phyloP scores from a whole-genome alignment of 2,797 vertebrate genomes.

The Fistularia tabacaria region DNA sequence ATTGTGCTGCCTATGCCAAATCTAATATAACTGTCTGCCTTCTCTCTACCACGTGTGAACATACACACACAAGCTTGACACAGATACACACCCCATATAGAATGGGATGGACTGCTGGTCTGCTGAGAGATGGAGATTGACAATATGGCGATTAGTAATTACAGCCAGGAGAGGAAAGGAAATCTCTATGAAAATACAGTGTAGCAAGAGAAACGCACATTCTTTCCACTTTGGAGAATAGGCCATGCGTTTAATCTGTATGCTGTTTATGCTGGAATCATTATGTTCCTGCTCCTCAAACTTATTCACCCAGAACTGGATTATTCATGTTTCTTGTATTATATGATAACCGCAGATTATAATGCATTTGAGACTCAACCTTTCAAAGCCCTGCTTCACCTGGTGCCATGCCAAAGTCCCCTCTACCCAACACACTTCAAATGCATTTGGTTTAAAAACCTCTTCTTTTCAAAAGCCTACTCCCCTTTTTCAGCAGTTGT shows the following conservation, averaged over 20 bases:
- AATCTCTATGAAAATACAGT: constrained; percentile 67
- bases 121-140: constrained; percentile 56
- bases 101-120: constrained; percentile 22
- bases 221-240: constrained; percentile 41
- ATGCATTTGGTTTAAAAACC: constrained; percentile 50
- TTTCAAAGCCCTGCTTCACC: constrained; percentile 26
- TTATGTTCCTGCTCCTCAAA: constrained; percentile 54
- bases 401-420: constrained; percentile 35
- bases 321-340: constrained; percentile 56
- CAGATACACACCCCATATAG: constrained; percentile 16
- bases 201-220: constrained; percentile 27
- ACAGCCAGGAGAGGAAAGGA: constrained; percentile 58
- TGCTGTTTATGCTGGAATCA: constrained; percentile 37
- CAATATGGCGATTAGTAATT: constrained; percentile 59
- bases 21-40: constrained; percentile 63
- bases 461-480: constrained; percentile 21
- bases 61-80: constrained; percentile 24
- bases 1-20: constrained; percentile 73
- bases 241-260: constrained; percentile 51
- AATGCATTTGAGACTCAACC: constrained; percentile 41
- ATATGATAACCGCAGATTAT: constrained; percentile 58
- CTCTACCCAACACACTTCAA: constrained; percentile 40
- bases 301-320: constrained; percentile 53
- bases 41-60: constrained; percentile 20
- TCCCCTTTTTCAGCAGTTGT: constrained; percentile 41